Evolutionary conservation across 2,797 vertebrate genomes (phyloP), one percentile per base, ranked within the genome.

Genomic region (Macropodus opercularis): DNA sequence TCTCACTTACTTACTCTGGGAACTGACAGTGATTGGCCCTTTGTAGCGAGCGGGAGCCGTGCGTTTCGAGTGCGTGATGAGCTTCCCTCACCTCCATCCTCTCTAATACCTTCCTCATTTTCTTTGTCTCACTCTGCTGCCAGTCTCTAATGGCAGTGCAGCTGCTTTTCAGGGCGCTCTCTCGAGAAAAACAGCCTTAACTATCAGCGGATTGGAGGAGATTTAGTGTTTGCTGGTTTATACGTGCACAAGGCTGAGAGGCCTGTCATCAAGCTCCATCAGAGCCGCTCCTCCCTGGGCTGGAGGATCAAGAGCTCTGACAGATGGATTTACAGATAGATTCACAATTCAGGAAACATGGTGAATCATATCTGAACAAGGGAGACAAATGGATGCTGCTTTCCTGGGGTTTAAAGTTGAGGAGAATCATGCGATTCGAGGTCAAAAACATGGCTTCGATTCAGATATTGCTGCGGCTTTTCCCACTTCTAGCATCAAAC

Each of bases 21-120:
- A 79, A 87, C 72, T 69, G 69, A 60, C 43, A 19, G 43, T 49
- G 36, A 85, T 68, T 79, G 62, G 56, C 66, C 70, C 48, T 57
- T 32, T 43, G 68, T 39, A 54, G 9, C 29, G 69, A 66, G 55
- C 43, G 1, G 23, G 29, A 35, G 51, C 24, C 26, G 1, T 9
- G 50, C 4, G 3, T 7, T 19, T 40, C 1, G 2, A 24, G 48
- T 13, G 24, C 0, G 36, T 47, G 67, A 79, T 72, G 72, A 80
- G 66, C 46, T 67, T 17, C 59, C 54, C 59, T 52, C 55, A 14
- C 51, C 69, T 67, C 36, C 1, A 72, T 68, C 61, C 49, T 32
- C 54, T 64, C 52, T 71, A 67, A 83, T 24, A 63, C 53, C 70
- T 27, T 5, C 27, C 63, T 80, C 41, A n/a, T 54, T 53, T 48